Percentiles rank a stretch among this genome's conserved stretches.
Conservation (phyloP, 2,888 invertebrate species). For the Schizaphis graminum region DNA sequence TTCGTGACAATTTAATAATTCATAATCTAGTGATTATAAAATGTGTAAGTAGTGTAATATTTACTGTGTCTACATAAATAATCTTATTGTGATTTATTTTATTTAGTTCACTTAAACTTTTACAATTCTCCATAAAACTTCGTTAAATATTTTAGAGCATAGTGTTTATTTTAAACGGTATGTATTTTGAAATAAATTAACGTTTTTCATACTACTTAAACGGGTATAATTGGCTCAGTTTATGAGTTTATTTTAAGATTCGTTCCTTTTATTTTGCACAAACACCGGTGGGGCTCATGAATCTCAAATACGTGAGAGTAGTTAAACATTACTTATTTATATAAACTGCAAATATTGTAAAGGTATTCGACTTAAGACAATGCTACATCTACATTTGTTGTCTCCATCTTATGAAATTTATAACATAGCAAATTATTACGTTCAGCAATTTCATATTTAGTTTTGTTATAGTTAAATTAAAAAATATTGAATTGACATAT, state of each 20-base stretch:
- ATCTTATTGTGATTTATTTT: constrained; percentile 20
- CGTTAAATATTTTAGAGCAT: neutral
- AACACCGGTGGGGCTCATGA: neutral
- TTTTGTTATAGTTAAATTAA: neutral
- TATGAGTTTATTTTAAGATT: constrained; percentile 20
- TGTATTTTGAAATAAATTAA: constrained; percentile 23
- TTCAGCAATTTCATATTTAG: neutral
- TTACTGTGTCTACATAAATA: neutral
- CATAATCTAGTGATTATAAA: constrained; percentile 4
- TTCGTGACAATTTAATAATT: neutral
- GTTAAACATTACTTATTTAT: constrained; percentile 19
- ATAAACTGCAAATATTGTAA: neutral
- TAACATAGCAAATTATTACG: neutral
- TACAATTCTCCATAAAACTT: neutral
- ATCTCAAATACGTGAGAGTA: neutral
- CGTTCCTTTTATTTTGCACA: neutral
- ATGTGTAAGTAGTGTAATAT: constrained; percentile 9
- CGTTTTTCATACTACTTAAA: constrained; percentile 9
- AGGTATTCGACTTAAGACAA: neutral
- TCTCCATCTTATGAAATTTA: neutral
- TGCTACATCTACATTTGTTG: neutral
- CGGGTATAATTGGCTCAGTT: constrained; percentile 17
- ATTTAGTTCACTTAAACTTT: neutral
- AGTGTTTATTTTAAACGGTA: constrained; percentile 14
- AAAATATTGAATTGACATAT: neutral